Evolutionary conservation across 1,140 invertebrate genomes (phyloP).

Genomic region (Fopius arisanus): DNA sequence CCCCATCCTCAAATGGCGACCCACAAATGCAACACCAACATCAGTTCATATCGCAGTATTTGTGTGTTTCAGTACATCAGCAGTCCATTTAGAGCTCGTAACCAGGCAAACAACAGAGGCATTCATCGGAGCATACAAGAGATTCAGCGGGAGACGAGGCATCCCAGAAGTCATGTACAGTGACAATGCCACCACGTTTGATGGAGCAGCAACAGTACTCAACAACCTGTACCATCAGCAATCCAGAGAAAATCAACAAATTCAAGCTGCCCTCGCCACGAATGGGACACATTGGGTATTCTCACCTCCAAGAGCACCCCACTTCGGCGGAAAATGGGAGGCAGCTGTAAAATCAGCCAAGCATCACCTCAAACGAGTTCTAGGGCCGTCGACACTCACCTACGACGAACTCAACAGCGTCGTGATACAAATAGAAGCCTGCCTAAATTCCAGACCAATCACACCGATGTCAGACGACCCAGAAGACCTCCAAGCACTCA

Average conservation of each 20-base stretch:
- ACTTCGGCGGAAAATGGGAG: slow-evolving; percentile 32
- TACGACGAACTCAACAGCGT: slow-evolving; percentile 43
- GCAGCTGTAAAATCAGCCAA: slow-evolving; percentile 37
- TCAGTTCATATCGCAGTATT: slow-evolving; percentile 25
- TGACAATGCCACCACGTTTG: slow-evolving; percentile 41
- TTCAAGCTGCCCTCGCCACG: neutral
- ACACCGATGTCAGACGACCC: slow-evolving; percentile 22
- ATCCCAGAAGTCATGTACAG: slow-evolving; percentile 18
- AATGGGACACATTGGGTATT: slow-evolving; percentile 8
- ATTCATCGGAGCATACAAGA: slow-evolving; percentile 18
- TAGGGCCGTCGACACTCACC: slow-evolving; percentile 38
- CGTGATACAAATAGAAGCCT: slow-evolving; percentile 42
- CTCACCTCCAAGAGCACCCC: neutral
- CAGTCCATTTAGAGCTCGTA: slow-evolving; percentile 10
- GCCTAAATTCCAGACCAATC: slow-evolving; percentile 44
- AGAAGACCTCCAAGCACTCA: no score
- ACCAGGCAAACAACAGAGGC: neutral
- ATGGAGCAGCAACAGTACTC: slow-evolving; percentile 18
- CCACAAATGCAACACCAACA: slow-evolving; percentile 12
- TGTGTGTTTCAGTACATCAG: slow-evolving; percentile 6
- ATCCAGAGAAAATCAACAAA: neutral
- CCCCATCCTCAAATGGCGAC: slow-evolving; percentile 36
- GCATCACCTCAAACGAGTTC: slow-evolving; percentile 19
- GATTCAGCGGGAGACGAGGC: slow-evolving; percentile 35
- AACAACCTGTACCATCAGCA: slow-evolving; percentile 13